phyloP scores from a whole-genome alignment of 2,113 vertebrate species.

The Hemicordylus capensis region DNA sequence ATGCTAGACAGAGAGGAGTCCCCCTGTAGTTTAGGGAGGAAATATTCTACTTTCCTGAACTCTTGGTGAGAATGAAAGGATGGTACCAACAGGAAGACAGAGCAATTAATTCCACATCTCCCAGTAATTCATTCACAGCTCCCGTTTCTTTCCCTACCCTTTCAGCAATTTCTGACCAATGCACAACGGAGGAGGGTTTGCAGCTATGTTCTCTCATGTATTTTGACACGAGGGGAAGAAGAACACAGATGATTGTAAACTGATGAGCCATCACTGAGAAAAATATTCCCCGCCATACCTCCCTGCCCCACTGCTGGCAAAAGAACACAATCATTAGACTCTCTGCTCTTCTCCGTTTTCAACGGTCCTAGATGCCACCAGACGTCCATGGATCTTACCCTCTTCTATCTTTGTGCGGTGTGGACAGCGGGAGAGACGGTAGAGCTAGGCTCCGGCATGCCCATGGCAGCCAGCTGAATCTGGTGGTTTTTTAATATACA shows the following conservation, averaged over 20 bases:
- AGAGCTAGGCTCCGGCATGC: conserved; percentile 11
- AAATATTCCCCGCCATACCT: background rate
- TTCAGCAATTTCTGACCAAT: conserved; percentile 17
- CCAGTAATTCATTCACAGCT: background rate
- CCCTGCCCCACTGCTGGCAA: conserved; percentile 43
- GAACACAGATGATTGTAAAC: background rate
- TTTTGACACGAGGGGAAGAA: conserved; percentile 13
- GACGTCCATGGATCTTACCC: conserved; percentile 26
- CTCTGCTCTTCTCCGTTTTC: background rate
- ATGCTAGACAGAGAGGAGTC: background rate
- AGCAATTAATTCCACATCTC: conserved; percentile 1
- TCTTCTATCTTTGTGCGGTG: conserved; percentile 25
- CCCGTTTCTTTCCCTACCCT: background rate
- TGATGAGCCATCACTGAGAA: background rate
- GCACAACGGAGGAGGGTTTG: background rate
- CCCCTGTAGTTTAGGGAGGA: background rate
- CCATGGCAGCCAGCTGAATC: conserved; percentile 5
- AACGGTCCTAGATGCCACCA: conserved; percentile 6
- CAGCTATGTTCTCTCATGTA: background rate
- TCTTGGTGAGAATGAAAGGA: background rate
- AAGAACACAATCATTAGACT: background rate
- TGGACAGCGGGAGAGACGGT: background rate
- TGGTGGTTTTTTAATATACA: conserved; percentile 15
- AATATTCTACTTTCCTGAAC: conserved; percentile 15
- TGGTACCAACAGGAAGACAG: background rate